Base-by-base conservation (phyloP, 2,113 vertebrate genomes). In the Meleagris gallopavo region DNA sequence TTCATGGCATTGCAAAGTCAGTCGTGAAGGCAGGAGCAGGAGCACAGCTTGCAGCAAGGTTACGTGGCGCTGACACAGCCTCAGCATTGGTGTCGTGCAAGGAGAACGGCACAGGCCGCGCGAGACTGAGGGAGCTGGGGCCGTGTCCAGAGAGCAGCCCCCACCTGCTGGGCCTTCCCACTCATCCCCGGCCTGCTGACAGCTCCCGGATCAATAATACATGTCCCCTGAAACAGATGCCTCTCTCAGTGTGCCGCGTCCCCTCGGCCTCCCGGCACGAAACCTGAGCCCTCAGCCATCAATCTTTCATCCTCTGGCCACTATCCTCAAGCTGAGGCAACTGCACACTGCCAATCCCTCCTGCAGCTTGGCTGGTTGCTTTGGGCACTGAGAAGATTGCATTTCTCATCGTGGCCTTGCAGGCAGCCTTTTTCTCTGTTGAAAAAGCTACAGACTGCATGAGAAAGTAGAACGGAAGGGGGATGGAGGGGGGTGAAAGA, bases 211-310 rank as follows among this genome's bases (percentile, higher is more conserved):
- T 97, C 93, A 97, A 97, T 97, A 97, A 97, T 97, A 78, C 32
- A 97, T 96, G 93, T 50, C 48, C 55, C 64, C 90, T 97, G 97
- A 96, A 97, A 97, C 80, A 60, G 93, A 97, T 96, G 94, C 97
- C 83, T 93, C 81, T 54, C 95, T 73, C 90, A 48, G 16, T 13
- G 79, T 65, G 20, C 6, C 3, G 9, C 87, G 88, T 32, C 79
- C 84, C 84, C 90, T 83, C 60, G 34, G 71, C 57, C 82, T 94
- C 84, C 78, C 7, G 6, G 30, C 1, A 11, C 81, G 97, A 95
- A 96, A 97, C 88, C 60, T 1, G 95, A 97, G 87, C 90, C 85
- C 66, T 38, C 0, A 0, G 92, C 85, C 95, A 97, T 97, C 95
- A 97, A 97, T 97, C 95, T 97, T 97, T 97, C 94, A 97, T 97